Conservation (phyloP, 2,113 vertebrate species). For the Corythornis madagascariensis region DNA sequence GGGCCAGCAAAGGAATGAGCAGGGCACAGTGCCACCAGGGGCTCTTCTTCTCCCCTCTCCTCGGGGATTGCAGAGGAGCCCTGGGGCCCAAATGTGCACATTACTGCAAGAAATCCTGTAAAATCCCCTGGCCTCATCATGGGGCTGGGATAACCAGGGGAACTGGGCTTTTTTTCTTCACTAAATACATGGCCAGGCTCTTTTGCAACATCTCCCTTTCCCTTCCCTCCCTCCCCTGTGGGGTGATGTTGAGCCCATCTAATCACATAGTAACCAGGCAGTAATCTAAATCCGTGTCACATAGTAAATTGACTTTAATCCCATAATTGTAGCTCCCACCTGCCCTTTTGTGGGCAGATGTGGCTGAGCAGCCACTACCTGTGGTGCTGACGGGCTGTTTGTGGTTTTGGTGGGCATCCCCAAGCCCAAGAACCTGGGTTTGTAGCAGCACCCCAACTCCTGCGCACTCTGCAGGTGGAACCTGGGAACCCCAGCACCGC, state of each 20-base stretch:
- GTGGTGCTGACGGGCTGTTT: not conserved
- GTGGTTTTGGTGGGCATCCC: not conserved
- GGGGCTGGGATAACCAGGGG: accelerated
- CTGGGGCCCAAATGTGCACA: accelerated
- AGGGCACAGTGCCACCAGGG: accelerated
- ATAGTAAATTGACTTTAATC: not conserved
- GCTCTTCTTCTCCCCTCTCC: not conserved
- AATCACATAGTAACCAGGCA: accelerated
- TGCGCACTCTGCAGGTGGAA: accelerated
- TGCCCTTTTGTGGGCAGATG: not conserved
- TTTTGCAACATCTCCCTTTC: not conserved
- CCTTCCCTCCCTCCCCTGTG: not conserved
- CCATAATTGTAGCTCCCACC: accelerated
- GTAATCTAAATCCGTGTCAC: not conserved
- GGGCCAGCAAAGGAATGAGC: not conserved
- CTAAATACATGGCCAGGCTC: not conserved
- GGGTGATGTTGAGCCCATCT: not conserved
- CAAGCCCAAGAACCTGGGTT: not conserved
- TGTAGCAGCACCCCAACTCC: not conserved
- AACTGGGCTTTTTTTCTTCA: not conserved
- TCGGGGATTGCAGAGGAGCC: not conserved
- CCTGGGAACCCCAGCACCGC: accelerated
- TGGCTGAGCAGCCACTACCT: not conserved
- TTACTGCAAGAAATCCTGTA: not conserved
- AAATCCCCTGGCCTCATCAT: accelerated